These are phyloP conservation scores for Trachelus troglodyta DNA, from an alignment of 2,888 invertebrate genomes.

Conservation along the genomic window DNA sequence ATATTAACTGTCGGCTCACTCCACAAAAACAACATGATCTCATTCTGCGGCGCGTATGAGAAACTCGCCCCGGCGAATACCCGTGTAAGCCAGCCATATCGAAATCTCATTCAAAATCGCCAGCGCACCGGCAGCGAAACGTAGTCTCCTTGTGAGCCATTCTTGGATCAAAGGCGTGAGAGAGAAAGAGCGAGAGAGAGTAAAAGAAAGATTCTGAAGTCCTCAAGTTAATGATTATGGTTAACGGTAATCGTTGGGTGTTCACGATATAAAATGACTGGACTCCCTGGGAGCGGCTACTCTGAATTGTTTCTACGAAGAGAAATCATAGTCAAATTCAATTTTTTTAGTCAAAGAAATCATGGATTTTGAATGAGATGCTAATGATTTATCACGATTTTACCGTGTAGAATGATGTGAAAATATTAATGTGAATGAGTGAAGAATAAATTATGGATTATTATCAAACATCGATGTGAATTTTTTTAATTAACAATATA, in stretches of 20 bases:
- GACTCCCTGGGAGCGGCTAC: neutral
- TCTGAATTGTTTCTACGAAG: neutral
- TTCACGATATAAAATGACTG: neutral
- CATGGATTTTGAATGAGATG: neutral
- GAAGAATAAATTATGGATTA: neutral
- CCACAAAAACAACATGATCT: slow-evolving; percentile 66
- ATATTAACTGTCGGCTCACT: slow-evolving; percentile 65
- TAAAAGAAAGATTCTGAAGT: neutral
- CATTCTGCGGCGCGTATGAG: slow-evolving; percentile 51
- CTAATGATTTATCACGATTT: neutral
- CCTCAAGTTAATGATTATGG: slow-evolving; percentile 13
- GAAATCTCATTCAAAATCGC: slow-evolving; percentile 32
- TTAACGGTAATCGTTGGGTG: slow-evolving; percentile 23
- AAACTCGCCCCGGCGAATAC: slow-evolving; percentile 23
- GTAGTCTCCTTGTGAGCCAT: slow-evolving; percentile 6
- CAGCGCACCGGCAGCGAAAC: slow-evolving; percentile 12
- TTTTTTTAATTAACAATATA: neutral
- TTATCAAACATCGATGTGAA: neutral
- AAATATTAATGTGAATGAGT: neutral
- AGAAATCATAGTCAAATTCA: neutral
- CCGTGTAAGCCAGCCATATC: slow-evolving; percentile 18
- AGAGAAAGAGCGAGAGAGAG: neutral
- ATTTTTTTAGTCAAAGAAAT: neutral
- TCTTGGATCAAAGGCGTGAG: slow-evolving; percentile 17
- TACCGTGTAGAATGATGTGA: neutral